Percentiles rank a stretch among this genome's conserved stretches.
Conservation (phyloP, 2,113 vertebrate species). For the Brachyhypopomus occidentalis region DNA sequence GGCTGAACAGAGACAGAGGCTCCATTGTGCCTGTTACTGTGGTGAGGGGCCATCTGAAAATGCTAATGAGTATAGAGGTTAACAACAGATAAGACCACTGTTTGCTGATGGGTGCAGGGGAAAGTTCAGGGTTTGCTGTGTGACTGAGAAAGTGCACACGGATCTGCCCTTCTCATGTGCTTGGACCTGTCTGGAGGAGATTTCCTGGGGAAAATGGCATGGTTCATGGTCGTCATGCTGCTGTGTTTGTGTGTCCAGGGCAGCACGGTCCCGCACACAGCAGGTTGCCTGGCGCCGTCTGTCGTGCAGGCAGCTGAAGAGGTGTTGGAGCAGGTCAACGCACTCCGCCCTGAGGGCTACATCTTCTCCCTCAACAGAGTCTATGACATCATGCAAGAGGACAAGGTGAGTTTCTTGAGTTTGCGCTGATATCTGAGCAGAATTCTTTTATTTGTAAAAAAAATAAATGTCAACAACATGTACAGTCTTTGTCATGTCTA, state of each 20-base stretch:
- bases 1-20: no score
- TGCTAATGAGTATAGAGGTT: conserved; percentile 11
- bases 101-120: conserved; percentile 43
- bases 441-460: no score
- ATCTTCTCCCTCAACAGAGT: conserved; percentile 50
- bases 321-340: conserved; percentile 47
- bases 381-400: conserved; percentile 46
- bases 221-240: background rate
- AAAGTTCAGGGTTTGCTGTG: conserved; percentile 47
- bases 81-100: conserved; percentile 42
- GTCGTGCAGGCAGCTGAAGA: conserved; percentile 41
- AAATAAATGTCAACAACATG: background rate
- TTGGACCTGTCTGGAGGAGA: background rate
- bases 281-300: conserved; percentile 15
- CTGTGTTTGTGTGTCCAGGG: conserved; percentile 16
- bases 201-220: conserved; percentile 6
- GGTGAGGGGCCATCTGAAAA: background rate
- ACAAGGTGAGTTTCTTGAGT: conserved; percentile 46
- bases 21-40: background rate
- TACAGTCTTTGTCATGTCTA: no score
- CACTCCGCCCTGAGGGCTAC: conserved; percentile 40
- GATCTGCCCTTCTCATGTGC: background rate
- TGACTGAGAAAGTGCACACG: background rate
- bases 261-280: background rate
- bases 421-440: background rate